Percentiles rank a stretch among this genome's conserved stretches.
These are phyloP conservation scores for Coelogynopora nodosa DNA, from an alignment of 2,888 invertebrate species.

Conservation along the genomic window DNA sequence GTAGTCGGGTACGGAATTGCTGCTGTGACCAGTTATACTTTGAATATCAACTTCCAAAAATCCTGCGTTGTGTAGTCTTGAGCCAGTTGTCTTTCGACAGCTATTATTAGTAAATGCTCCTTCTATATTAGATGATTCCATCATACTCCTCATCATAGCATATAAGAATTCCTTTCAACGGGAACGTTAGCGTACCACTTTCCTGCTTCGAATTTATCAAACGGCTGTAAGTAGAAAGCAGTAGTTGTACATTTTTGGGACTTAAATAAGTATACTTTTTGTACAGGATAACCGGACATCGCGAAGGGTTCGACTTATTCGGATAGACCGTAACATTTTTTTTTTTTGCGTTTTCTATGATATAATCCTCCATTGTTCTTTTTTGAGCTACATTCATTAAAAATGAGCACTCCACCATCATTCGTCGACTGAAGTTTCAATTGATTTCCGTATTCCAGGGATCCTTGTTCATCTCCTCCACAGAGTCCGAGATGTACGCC, in stretches of 20 bases:
- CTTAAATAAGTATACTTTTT: background rate
- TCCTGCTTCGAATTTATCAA: background rate
- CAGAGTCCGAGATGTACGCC: background rate
- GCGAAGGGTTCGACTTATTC: background rate
- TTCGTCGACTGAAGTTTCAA: background rate
- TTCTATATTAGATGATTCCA: background rate
- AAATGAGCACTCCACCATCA: conserved; percentile 20
- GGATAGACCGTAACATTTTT: background rate
- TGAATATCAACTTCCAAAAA: background rate
- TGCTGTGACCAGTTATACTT: background rate
- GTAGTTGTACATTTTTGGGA: background rate
- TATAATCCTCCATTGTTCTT: background rate
- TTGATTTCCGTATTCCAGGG: background rate
- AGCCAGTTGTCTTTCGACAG: background rate
- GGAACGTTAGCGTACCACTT: background rate
- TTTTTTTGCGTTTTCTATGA: conserved; percentile 3
- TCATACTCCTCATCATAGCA: background rate
- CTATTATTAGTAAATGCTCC: background rate
- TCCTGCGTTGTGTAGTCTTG: conserved; percentile 11
- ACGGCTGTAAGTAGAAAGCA: background rate
- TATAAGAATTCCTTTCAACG: background rate
- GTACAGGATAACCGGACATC: background rate
- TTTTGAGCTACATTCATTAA: background rate
- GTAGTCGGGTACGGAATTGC: background rate
- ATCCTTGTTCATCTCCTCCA: background rate